phyloP scores from a whole-genome alignment of 2,797 vertebrate genomes.

The Sebastes umbrosus region DNA sequence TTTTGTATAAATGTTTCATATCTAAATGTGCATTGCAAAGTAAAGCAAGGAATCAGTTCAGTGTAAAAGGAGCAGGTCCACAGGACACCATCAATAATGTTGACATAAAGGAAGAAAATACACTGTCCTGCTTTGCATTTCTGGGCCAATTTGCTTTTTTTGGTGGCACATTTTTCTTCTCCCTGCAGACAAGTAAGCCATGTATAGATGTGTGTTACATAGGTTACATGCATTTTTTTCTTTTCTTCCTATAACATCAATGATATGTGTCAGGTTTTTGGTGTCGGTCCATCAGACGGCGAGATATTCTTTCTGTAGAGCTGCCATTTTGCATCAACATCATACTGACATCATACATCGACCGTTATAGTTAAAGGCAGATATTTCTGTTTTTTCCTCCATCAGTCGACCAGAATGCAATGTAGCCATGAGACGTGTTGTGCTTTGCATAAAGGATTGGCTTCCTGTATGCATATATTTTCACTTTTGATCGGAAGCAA shows the following conservation, averaged over 20 bases:
- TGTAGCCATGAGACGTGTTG: too few relatives aligned
- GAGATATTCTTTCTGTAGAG: neutral
- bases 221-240: neutral
- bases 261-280: neutral
- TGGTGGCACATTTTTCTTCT: conserved; percentile 12
- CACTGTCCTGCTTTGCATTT: conserved; percentile 35
- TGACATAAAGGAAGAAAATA: conserved; percentile 22
- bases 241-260: neutral
- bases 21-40: neutral
- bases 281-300: neutral
- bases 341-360: neutral
- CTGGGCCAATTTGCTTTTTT: conserved; percentile 34
- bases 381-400: neutral
- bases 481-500: neutral
- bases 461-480: neutral
- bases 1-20: neutral
- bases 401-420: neutral
- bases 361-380: neutral
- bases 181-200: neutral
- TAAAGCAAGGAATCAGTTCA: neutral
- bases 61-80: conserved; percentile 2
- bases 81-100: conserved; percentile 31
- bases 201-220: neutral
- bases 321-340: conserved; percentile 20
- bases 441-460: neutral